A percentile compares a stretch with the other conserved stretches of the same genome.
phyloP scores from a whole-genome alignment of 2,113 vertebrate genomes.

The Oreamnos americanus region DNA sequence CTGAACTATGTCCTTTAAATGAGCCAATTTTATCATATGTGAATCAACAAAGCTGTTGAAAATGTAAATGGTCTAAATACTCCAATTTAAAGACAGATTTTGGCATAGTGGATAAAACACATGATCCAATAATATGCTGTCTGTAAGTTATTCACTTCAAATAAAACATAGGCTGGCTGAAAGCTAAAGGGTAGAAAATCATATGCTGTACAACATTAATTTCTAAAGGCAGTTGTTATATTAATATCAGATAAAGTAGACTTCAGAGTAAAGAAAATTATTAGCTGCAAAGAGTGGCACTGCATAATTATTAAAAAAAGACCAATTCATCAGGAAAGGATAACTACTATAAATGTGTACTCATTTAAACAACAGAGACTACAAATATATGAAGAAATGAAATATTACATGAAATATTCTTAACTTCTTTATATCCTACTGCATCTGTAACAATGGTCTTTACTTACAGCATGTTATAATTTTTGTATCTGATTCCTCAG shows the following conservation, averaged over 20 bases:
- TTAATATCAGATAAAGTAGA: neutral
- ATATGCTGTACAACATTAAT: neutral
- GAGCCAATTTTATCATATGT: neutral
- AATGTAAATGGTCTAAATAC: constrained; percentile 3
- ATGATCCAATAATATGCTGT: constrained; percentile 13
- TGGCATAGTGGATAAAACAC: neutral
- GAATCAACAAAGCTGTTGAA: constrained; percentile 13
- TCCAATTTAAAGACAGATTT: constrained; percentile 28
- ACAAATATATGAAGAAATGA: neutral
- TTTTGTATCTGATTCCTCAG: neutral
- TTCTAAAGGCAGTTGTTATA: neutral
- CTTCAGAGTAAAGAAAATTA: neutral
- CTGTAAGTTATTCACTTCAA: neutral
- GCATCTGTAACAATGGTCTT: neutral
- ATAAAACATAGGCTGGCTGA: neutral
- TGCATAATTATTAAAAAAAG: neutral
- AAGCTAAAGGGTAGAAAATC: neutral
- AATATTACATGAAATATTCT: neutral
- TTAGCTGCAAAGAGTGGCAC: neutral
- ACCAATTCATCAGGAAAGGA: neutral
- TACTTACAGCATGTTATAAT: neutral
- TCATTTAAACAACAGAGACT: neutral
- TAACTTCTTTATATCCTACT: neutral
- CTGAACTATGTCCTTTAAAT: neutral
- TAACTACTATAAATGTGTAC: neutral